These are phyloP conservation scores for Amphiura filiformis DNA, from an alignment of 35 echinoderm and acorn worm genomes.

Conservation along the genomic window DNA sequence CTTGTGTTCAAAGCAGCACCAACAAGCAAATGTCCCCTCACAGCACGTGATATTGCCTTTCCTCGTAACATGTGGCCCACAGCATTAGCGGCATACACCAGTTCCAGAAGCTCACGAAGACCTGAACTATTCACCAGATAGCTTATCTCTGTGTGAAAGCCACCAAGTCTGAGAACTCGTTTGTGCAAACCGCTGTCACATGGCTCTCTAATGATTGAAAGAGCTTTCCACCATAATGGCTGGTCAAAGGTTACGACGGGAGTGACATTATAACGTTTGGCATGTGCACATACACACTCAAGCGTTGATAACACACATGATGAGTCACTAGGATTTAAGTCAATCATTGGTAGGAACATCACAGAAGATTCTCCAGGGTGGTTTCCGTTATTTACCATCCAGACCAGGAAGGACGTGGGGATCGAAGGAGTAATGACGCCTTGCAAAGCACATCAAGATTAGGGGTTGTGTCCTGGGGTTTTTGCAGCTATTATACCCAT, in stretches of 20 bases:
- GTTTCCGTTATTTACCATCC: slow-evolving; percentile 21
- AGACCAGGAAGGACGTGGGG: slow-evolving; percentile 38
- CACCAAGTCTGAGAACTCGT: slow-evolving; percentile 16
- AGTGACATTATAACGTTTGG: slow-evolving; percentile 22
- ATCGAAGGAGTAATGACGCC: neutral
- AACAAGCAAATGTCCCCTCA: neutral
- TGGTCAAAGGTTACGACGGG: slow-evolving; percentile 65
- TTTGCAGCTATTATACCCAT: slow-evolving; percentile 65
- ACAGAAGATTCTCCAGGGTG: slow-evolving; percentile 60
- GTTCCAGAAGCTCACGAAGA: slow-evolving; percentile 33
- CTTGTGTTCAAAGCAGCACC: neutral
- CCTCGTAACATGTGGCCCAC: no score
- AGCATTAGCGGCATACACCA: slow-evolving; percentile 55
- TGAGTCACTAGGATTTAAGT: slow-evolving; percentile 55
- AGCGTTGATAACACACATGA: slow-evolving; percentile 63
- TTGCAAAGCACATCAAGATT: slow-evolving; percentile 42
- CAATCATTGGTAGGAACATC: slow-evolving; percentile 47
- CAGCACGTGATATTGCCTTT: neutral
- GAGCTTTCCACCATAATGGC: slow-evolving; percentile 64
- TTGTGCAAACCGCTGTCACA: neutral
- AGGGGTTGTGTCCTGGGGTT: slow-evolving; percentile 22
- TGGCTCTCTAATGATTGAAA: slow-evolving; percentile 24
- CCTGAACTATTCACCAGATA: slow-evolving; percentile 52
- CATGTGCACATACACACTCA: slow-evolving; percentile 41
- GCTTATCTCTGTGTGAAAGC: slow-evolving; percentile 66